Conservation (phyloP, 2,797 vertebrate species). For the Cynodonichthys magdalenae region DNA sequence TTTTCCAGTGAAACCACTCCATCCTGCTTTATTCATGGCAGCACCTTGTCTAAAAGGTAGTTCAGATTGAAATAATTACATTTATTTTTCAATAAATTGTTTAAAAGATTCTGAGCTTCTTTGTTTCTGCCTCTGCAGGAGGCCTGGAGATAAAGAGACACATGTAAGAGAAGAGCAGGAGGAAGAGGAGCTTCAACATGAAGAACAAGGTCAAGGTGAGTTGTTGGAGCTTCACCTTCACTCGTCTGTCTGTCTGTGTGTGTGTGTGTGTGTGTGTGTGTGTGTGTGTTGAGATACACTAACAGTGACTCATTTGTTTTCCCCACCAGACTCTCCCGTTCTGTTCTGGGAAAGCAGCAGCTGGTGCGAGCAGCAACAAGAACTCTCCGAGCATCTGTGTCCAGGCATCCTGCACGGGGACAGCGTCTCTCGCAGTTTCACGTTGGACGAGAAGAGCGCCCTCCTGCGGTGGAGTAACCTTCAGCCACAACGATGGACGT, state of each 20-base stretch:
- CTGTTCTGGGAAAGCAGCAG: conserved; percentile 85
- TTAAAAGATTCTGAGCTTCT: not conserved
- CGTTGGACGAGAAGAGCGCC: conserved; percentile 74
- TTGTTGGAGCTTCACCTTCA: conserved; percentile 2
- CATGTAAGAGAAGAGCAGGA: conserved; percentile 12
- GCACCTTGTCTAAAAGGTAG: conserved; percentile 70
- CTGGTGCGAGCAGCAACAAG: conserved; percentile 78
- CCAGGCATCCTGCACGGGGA: conserved; percentile 78
- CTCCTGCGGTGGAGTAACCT: conserved; percentile 84
- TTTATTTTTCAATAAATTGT: not conserved
- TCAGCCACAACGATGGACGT: conserved; percentile 79
- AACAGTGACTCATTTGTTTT: conserved; percentile 5
- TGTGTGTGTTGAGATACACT: not conserved
- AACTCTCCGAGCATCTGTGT: conserved; percentile 78
- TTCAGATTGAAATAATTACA: not conserved
- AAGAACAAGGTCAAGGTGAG: conserved; percentile 42
- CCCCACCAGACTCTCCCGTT: conserved; percentile 26
- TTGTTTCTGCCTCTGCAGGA: conserved; percentile 37
- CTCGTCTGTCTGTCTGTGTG: not conserved
- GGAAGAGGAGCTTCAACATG: conserved; percentile 28
- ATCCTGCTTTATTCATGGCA: conserved; percentile 55
- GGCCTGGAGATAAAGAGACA: not conserved
- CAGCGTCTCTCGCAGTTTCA: conserved; percentile 85
- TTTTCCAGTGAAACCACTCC: conserved; percentile 53
- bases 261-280: not conserved